Evolutionary conservation across 1,140 invertebrate genomes (phyloP).

Genomic region (Saccostrea glomerata): DNA sequence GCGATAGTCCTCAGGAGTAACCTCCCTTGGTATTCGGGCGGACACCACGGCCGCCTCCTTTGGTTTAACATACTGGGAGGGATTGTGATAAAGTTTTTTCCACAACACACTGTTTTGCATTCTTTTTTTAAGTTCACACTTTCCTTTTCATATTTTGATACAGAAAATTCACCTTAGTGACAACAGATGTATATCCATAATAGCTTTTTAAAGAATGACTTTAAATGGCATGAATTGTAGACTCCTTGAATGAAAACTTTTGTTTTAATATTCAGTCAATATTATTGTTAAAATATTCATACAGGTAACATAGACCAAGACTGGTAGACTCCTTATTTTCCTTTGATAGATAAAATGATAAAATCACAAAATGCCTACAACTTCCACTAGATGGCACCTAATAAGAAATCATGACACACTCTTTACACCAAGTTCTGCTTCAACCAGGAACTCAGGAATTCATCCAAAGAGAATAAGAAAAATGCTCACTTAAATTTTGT

Average conservation of each 20-base stretch:
- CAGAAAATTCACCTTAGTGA: constrained; percentile 10
- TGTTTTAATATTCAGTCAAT: background rate
- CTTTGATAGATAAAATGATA: background rate
- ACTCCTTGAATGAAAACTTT: constrained; percentile 5
- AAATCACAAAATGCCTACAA: background rate
- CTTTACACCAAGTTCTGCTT: background rate
- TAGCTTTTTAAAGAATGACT: background rate
- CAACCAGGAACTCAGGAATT: background rate
- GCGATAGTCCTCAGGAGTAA: background rate
- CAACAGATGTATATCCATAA: background rate
- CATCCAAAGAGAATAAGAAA: background rate
- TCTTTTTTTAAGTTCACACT: background rate
- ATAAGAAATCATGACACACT: background rate
- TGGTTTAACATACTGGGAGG: constrained; percentile 22
- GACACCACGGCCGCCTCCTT: background rate
- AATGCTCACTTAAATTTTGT: background rate
- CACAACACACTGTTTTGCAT: constrained; percentile 27
- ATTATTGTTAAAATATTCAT: background rate
- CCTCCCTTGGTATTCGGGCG: background rate
- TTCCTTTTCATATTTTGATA: background rate
- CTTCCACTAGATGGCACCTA: background rate
- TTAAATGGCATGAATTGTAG: background rate
- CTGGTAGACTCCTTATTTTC: background rate
- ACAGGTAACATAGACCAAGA: background rate
- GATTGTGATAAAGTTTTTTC: constrained; percentile 26